phyloP scores from a whole-genome alignment of 2,113 vertebrate genomes.

The Pholis gunnellus region DNA sequence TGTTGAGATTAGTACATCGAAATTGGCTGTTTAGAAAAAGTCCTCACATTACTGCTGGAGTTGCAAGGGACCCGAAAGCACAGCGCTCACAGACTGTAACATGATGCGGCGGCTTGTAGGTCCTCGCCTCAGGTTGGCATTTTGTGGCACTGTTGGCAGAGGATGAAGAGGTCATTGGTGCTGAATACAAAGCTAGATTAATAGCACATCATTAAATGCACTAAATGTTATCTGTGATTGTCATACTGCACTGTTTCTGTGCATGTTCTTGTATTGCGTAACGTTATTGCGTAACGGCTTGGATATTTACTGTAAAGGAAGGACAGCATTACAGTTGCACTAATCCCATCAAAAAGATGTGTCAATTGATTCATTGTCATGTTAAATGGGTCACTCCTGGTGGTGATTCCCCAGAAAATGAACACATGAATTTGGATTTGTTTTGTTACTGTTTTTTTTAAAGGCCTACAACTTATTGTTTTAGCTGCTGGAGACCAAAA shows the following conservation, averaged over 20 bases:
- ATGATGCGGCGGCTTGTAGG: background rate
- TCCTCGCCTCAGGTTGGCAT: constrained; percentile 9
- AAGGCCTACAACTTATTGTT: background rate
- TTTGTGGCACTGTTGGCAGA: constrained; percentile 25
- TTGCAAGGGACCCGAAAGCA: background rate
- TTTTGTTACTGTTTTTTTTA: background rate
- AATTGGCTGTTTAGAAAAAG: background rate
- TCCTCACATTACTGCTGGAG: constrained; percentile 6
- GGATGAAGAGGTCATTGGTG: background rate
- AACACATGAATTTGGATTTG: background rate
- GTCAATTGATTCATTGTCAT: background rate
- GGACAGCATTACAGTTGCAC: background rate
- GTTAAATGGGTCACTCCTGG: too few relatives aligned
- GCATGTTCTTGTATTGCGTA: background rate
- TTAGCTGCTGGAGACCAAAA: constrained; percentile 6
- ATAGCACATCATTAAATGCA: constrained; percentile 1
- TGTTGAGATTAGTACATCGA: constrained; percentile 32
- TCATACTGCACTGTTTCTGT: background rate
- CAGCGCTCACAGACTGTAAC: background rate
- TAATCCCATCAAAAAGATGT: background rate
- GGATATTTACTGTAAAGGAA: background rate
- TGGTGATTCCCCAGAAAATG: background rate
- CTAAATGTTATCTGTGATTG: background rate
- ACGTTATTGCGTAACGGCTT: background rate
- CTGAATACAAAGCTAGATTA: constrained; percentile 39